Percentiles rank a stretch among this genome's conserved stretches.
Evolutionary conservation across 30 jellyfish, hydroid and myxozoan species (phyloP).

Genomic region (Clytia hemisphaerica): DNA sequence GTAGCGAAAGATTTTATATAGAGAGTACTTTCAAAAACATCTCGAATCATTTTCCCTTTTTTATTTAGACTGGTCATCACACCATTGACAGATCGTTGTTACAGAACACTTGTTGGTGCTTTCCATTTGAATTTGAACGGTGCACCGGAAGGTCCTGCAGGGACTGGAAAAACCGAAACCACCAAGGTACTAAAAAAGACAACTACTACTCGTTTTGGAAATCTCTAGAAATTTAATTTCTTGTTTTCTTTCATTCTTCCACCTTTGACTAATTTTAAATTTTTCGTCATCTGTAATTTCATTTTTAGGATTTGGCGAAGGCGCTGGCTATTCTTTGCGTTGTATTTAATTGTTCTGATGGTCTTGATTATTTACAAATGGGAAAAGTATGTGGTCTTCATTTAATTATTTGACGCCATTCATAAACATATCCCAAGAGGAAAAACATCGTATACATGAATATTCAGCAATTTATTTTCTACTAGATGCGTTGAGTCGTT

Average conservation of each 20-base stretch:
- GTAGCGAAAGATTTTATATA: too few species aligned
- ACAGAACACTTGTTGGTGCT: conserved; percentile 94
- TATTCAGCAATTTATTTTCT: too few species aligned
- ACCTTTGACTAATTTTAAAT: too few species aligned
- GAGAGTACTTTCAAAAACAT: neutral
- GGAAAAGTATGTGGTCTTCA: conserved; percentile 49
- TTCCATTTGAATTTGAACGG: conserved; percentile 90
- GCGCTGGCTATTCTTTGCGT: conserved; percentile 96
- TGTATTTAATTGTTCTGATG: conserved; percentile 98
- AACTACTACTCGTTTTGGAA: too few species aligned
- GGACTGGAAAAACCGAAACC: conserved; percentile 96
- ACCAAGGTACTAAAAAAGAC: conserved; percentile 80
- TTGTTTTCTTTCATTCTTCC: neutral
- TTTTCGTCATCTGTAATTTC: neutral
- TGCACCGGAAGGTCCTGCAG: conserved; percentile 99
- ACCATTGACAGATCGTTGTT: conserved; percentile 96
- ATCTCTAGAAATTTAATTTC: neutral
- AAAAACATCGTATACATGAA: too few species aligned
- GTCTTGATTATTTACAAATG: conserved; percentile 92
- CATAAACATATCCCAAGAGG: too few species aligned
- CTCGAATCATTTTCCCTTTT: neutral
- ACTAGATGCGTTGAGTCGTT: too few species aligned
- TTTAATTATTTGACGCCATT: too few species aligned
- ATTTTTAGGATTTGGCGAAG: conserved; percentile 72
- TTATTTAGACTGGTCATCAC: conserved; percentile 67